Evolutionary conservation across 2,113 vertebrate genomes (phyloP), one percentile per base, ranked within the genome.

Genomic region (Cyprinus carpio): DNA sequence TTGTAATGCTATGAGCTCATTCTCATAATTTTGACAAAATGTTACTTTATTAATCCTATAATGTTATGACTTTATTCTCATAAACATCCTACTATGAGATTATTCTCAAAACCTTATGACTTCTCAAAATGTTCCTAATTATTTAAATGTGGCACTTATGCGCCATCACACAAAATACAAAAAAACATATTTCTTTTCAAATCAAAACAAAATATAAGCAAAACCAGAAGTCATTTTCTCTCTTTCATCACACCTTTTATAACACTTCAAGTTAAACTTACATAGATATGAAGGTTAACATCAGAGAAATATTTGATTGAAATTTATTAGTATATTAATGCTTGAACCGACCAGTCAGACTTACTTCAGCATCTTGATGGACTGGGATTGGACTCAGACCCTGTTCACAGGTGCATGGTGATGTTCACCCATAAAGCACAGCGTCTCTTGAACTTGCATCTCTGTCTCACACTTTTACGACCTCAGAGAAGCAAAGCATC

Each of bases 391-490:
- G 49, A 51, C 15, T 67, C 74, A 7, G 18, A 25, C 72, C 12
- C n/a, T 29, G 29, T 29, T 16, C 11, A 15, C 31, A 25, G 31
- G 20, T 79, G 76, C 54, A n/a, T n/a, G 15, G 10, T 46, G 25
- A 67, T 40, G 65, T 81, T 65, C 31, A 81, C 62, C 40, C 60
- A 29, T 29, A 23, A 51, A 23, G 60, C 62, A 20, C 40, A 51
- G 15, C 40, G 1, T 81, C 62, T 15, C 62, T 81, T 46, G 60
- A 1, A 20, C 6, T 60, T n/a, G 54, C 76, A 78, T 60, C 12
- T 79, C 15, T 62, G 76, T 62, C 56, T 62, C 56, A 18, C 77
- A 79, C 56, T 62, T 79, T 62, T 6, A 43, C 18, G n/a, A 79
- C 58, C 77, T 79, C 9, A 16, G 34, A 79, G 77, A 15, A 79